Conservation (phyloP, 2,113 vertebrate genomes). For the Hydrochoerus hydrochaeris region DNA sequence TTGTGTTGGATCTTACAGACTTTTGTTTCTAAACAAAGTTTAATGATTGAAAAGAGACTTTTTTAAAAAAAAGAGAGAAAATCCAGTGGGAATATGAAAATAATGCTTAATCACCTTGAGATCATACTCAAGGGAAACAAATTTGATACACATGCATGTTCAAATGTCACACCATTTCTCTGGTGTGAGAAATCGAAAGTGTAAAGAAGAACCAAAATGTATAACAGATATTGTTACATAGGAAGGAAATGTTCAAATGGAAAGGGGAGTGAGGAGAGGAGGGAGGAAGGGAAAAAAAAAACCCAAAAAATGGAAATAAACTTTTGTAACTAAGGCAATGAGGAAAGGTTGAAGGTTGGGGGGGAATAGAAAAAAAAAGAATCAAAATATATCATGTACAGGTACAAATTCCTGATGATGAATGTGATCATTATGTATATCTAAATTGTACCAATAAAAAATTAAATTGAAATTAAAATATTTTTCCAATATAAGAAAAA, state of each 20-base stretch:
- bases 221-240: not conserved
- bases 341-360: not conserved
- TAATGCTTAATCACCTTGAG: not conserved
- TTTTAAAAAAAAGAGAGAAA: constrained; percentile 46
- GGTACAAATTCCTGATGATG: not conserved
- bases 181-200: not conserved
- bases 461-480: not conserved
- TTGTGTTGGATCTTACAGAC: not conserved
- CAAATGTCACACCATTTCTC: not conserved
- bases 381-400: not conserved
- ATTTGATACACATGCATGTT: not conserved
- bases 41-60: not conserved
- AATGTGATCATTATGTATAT: not conserved
- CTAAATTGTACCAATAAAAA: not conserved
- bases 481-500: not conserved
- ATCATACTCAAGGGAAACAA: not conserved
- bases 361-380: not conserved
- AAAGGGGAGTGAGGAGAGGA: not conserved
- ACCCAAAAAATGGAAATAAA: not conserved
- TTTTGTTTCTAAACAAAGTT: constrained; percentile 51
- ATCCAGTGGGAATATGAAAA: not conserved
- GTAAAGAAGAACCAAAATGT: not conserved
- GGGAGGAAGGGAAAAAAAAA: not conserved
- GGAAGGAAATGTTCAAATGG: not conserved
- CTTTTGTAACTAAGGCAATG: not conserved